Conservation (phyloP, 1,140 invertebrate species). For the Pachypeltis micranthus region DNA sequence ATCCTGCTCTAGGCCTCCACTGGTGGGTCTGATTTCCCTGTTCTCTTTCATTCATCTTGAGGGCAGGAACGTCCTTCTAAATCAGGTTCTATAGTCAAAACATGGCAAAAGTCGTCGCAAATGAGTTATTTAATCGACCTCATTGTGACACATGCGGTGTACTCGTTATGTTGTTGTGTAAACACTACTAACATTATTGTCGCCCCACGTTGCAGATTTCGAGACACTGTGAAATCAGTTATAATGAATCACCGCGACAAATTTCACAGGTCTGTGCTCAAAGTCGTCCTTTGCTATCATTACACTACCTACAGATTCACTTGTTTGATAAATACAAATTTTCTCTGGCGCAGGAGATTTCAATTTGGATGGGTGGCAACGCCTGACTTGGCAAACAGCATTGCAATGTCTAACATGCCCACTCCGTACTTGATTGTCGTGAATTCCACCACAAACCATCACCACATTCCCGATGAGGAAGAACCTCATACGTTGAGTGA, state of each 20-base stretch:
- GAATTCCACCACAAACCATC: conserved; percentile 79
- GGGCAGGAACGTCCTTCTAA: too few species aligned
- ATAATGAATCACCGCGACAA: conserved; percentile 62
- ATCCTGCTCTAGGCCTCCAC: too few species aligned
- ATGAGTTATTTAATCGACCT: too few species aligned
- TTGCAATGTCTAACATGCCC: conserved; percentile 72
- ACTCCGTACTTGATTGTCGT: conserved; percentile 79
- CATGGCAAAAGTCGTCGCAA: too few species aligned
- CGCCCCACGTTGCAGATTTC: conserved; percentile 41
- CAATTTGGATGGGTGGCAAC: conserved; percentile 84
- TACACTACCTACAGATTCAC: too few species aligned
- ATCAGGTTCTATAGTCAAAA: too few species aligned
- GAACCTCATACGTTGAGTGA: conserved; percentile 52
- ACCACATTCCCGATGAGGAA: conserved; percentile 79
- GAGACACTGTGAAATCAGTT: conserved; percentile 71
- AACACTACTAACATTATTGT: neutral
- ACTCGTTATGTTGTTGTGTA: too few species aligned
- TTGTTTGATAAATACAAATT: too few species aligned
- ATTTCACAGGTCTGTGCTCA: conserved; percentile 70
- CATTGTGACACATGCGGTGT: too few species aligned
- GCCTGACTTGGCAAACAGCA: conserved; percentile 76
- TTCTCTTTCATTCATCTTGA: too few species aligned
- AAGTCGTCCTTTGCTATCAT: too few species aligned
- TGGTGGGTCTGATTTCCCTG: too few species aligned
- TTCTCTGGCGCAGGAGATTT: conserved; percentile 51